These are phyloP conservation scores for Mnemiopsis leidyi DNA, from an alignment of 37 sponge, comb jelly and placozoan species.

Conservation along the genomic window DNA sequence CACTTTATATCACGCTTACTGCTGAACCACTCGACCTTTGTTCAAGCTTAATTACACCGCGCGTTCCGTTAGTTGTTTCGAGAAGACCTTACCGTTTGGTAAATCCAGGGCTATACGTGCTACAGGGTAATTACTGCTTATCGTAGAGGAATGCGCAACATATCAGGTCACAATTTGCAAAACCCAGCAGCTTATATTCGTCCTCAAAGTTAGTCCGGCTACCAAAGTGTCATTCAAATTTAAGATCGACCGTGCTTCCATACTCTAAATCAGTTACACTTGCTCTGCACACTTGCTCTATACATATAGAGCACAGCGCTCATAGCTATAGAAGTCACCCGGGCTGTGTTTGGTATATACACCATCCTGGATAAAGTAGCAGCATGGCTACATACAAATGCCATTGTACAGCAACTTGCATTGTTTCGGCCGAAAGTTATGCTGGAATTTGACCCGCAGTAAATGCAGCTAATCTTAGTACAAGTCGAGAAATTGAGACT, in stretches of 20 bases:
- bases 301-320: too few species aligned
- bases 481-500: too few species aligned
- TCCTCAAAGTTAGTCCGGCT: not conserved
- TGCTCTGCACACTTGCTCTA: not conserved
- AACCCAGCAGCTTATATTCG: not conserved
- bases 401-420: not conserved
- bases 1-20: slow-evolving; percentile 46
- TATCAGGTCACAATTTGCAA: not conserved
- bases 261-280: too few species aligned
- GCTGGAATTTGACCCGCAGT: not conserved
- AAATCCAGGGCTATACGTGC: not conserved
- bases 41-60: not conserved
- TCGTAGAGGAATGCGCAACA: not conserved
- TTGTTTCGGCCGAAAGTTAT: not conserved
- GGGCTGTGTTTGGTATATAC: not conserved
- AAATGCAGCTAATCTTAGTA: too few species aligned
- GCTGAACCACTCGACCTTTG: not conserved
- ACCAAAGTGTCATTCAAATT: not conserved
- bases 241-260: not conserved
- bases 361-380: too few species aligned
- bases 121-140: not conserved
- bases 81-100: not conserved
- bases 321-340: not conserved
- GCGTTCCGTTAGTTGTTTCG: not conserved
- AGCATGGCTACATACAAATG: not conserved